Percentiles rank a stretch among this genome's conserved stretches.
These are phyloP conservation scores for Pipistrellus pipistrellus DNA, from an alignment of 2,797 vertebrate genomes.

Conservation along the genomic window DNA sequence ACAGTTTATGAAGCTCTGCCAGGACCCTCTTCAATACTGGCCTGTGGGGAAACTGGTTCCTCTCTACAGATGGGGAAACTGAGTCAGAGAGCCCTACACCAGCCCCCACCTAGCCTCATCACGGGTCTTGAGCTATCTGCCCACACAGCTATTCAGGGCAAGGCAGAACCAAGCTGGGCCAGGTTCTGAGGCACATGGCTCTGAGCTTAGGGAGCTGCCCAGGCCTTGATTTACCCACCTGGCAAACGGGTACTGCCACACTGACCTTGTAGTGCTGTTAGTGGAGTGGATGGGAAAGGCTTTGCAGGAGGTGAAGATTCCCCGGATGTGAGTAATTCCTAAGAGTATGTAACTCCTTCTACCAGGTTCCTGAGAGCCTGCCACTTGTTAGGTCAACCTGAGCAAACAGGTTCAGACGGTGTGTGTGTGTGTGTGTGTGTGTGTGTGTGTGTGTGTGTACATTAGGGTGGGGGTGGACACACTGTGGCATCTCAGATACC, in stretches of 20 bases:
- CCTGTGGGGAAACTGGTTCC: background rate
- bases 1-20: background rate
- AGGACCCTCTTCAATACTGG: background rate
- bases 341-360: background rate
- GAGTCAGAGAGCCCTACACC: background rate
- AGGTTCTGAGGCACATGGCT: background rate
- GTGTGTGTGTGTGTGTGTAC: background rate
- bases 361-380: background rate
- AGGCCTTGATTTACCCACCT: background rate
- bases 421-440: background rate
- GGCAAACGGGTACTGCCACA: background rate
- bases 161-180: fast-evolving
- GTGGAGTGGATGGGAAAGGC: background rate
- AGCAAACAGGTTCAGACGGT: background rate
- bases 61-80: background rate
- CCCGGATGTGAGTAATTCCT: background rate
- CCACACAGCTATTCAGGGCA: background rate
- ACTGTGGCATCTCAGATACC: background rate
- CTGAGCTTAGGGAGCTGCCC: background rate
- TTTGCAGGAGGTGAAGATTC: background rate
- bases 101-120: background rate
- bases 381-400: background rate
- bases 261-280: background rate
- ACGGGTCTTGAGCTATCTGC: background rate
- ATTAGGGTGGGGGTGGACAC: background rate